Base-by-base conservation (phyloP, 1,140 invertebrate genomes). In the Lineus longissimus region DNA sequence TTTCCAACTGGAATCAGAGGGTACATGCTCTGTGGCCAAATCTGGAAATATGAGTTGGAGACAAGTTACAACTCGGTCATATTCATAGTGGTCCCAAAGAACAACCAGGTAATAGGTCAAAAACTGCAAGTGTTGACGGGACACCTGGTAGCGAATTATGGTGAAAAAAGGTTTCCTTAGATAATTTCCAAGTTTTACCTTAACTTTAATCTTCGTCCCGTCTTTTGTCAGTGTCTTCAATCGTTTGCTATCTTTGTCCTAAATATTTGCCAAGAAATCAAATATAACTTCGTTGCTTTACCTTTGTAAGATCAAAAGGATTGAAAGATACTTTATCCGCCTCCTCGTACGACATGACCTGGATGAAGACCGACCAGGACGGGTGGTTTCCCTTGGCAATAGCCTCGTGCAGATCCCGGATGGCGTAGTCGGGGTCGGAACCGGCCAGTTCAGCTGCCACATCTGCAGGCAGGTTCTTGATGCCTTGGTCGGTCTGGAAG, bases 1-100 rank as follows among this genome's bases (percentile, higher is more conserved):
- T 90, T 90, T 0, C 97, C 97, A 1, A 97, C 94, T 4, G 88
- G 89, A 61, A 95, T 95, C 54, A 98, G 82, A 15, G 96, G 96
- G 79, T 85, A 97, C 17, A 97, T 90, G 22, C 82, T 80, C 61
- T 98, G 95, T 0, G 94, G 88, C 95, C 95, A 98, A 13, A 96
- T 64, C 78, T 82, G 61, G n/a, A 15, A 43, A 60, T 23, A 41
- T 30, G 23, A 4, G 15, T 7, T 7, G 33, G 4, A 36, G 33
- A 36, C n/a, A n/a, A n/a, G n/a, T 15, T 36, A 15, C 33, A n/a
- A n/a, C n/a, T n/a, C n/a, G n/a, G n/a, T n/a, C n/a, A n/a, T n/a
- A n/a, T n/a, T n/a, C n/a, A n/a, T n/a, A n/a, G n/a, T n/a, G n/a
- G n/a, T n/a, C n/a, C n/a, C n/a, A n/a, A n/a, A n/a, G n/a, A n/a